These are phyloP conservation scores for Rousettus madagascariensis DNA, from an alignment of 2,797 vertebrate genomes.

Conservation along the genomic window DNA sequence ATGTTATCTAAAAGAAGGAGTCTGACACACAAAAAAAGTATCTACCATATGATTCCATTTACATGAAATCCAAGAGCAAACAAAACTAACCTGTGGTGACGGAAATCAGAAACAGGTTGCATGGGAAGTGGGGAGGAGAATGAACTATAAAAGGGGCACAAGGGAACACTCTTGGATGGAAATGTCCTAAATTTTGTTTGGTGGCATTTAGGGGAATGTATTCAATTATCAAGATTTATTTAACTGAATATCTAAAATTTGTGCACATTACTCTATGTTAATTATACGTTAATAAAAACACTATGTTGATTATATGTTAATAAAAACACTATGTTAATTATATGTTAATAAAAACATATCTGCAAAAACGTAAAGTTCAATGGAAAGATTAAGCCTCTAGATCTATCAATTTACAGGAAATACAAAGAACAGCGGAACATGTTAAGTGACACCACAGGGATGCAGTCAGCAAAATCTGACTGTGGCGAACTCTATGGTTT, in stretches of 20 bases:
- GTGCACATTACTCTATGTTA: neutral
- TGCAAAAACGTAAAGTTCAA: neutral
- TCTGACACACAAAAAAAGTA: neutral
- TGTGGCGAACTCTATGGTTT: neutral
- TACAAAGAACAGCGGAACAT: neutral
- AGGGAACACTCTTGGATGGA: neutral
- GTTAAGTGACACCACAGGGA: neutral
- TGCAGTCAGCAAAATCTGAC: neutral
- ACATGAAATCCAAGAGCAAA: neutral
- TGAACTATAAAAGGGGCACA: neutral
- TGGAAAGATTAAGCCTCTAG: neutral
- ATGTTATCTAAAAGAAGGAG: neutral
- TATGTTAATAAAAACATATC: neutral
- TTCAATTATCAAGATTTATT: neutral
- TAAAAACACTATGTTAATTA: neutral
- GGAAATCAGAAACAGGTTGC: neutral
- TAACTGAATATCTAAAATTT: neutral
- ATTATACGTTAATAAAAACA: neutral
- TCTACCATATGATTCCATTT: neutral
- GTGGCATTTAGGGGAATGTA: neutral
- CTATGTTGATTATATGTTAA: neutral
- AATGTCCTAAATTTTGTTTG: neutral
- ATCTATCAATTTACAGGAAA: neutral
- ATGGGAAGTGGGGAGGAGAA: neutral
- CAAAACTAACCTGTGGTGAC: neutral